Conservation (phyloP, 1,140 invertebrate species). For the Cyphomyrmex costatus region DNA sequence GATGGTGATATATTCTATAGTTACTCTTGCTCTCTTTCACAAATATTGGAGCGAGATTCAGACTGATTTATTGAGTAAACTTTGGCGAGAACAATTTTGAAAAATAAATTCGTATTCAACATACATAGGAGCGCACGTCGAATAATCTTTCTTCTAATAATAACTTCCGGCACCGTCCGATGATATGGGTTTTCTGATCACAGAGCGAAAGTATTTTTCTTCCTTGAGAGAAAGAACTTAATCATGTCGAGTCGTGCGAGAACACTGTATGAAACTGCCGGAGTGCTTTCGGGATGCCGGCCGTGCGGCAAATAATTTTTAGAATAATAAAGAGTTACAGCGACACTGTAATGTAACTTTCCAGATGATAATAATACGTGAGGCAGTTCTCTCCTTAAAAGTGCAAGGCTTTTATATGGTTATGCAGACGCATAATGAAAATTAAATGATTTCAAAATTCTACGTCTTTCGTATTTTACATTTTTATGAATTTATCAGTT, state of each 20-base stretch:
- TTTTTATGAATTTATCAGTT: background rate
- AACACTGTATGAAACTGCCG: slow-evolving; percentile 48
- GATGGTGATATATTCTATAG: background rate
- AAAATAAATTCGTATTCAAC: slow-evolving; percentile 44
- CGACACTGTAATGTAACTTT: slow-evolving; percentile 61
- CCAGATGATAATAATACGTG: slow-evolving; percentile 54
- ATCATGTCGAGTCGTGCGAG: slow-evolving; percentile 45
- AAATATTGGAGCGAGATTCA: background rate
- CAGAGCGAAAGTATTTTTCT: slow-evolving; percentile 55
- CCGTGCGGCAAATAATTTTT: slow-evolving; percentile 57
- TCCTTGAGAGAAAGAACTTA: slow-evolving; percentile 54
- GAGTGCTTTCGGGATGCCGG: slow-evolving; percentile 51
- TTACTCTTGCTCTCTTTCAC: background rate
- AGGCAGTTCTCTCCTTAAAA: slow-evolving; percentile 19
- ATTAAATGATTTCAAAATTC: slow-evolving; percentile 19
- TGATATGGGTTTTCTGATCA: slow-evolving; percentile 59
- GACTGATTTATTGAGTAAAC: background rate
- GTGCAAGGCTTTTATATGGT: background rate
- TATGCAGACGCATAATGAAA: background rate
- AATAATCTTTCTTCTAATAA: slow-evolving; percentile 40
- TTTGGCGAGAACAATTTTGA: slow-evolving; percentile 1
- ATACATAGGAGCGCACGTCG: slow-evolving; percentile 10
- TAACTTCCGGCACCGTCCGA: slow-evolving; percentile 34
- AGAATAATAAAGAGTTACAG: slow-evolving; percentile 64
- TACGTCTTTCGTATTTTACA: background rate